Evolutionary conservation across 2,113 vertebrate genomes (phyloP).

Genomic region (Struthio camelus): DNA sequence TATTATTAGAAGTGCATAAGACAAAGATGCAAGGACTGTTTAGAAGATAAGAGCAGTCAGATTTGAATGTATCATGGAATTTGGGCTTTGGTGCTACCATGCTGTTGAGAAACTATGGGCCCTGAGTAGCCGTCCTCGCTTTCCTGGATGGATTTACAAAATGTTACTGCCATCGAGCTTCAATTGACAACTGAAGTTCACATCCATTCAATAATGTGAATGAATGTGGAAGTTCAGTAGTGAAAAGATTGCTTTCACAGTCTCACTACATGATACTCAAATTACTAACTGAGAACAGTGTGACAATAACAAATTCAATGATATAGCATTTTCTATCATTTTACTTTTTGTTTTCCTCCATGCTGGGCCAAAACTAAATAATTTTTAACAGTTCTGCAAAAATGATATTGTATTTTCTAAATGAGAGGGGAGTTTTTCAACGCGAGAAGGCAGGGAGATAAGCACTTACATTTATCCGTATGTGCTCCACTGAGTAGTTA

Average conservation of each 20-base stretch:
- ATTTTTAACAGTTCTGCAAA: background rate
- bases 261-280: background rate
- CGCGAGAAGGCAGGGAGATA: background rate
- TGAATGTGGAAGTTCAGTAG: background rate
- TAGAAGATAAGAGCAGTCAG: background rate
- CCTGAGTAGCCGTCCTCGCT: background rate
- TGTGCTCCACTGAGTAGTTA: background rate
- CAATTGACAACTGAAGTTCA: background rate
- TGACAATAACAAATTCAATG: background rate
- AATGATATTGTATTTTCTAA: background rate
- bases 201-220: background rate
- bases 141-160: background rate
- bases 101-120: background rate
- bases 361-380: background rate
- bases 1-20: background rate
- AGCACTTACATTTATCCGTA: background rate
- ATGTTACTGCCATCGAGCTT: background rate
- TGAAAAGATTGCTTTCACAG: background rate
- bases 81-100: too few species aligned
- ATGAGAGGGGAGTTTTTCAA: background rate
- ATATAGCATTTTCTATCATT: background rate
- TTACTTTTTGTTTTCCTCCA: background rate
- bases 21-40: background rate
- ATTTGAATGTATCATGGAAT: background rate
- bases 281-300: background rate